phyloP scores from a whole-genome alignment of 2,113 vertebrate genomes.

The Callocephalon fimbriatum region DNA sequence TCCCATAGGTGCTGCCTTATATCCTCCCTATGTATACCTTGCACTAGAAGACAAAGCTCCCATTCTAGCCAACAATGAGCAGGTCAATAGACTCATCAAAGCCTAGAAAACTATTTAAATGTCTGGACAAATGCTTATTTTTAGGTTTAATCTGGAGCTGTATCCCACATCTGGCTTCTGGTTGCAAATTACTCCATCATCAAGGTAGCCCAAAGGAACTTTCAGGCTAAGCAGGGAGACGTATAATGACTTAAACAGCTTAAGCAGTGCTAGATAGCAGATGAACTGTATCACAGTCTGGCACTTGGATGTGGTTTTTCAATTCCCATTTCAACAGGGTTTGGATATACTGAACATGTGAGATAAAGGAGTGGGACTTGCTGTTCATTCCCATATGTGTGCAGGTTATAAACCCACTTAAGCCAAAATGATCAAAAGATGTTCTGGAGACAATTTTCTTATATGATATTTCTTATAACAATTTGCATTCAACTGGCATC shows the following conservation, averaged over 20 bases:
- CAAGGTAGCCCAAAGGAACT: background rate
- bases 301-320: background rate
- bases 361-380: background rate
- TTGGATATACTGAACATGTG: background rate
- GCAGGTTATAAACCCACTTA: background rate
- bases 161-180: background rate
- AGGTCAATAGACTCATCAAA: background rate
- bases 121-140: background rate
- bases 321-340: background rate
- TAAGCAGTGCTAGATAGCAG: background rate
- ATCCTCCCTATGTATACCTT: background rate
- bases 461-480: background rate
- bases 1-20: background rate
- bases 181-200: background rate
- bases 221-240: background rate
- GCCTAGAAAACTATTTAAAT: background rate
- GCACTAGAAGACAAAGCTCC: background rate
- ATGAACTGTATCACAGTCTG: background rate
- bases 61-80: background rate
- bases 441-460: background rate
- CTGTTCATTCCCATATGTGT: fast-evolving
- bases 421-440: background rate
- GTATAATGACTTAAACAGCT: background rate
- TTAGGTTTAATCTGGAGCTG: background rate
- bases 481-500: background rate